A percentile compares a stretch with the other conserved stretches of the same genome.
These are phyloP conservation scores for Helicoverpa assulta DNA, from an alignment of 2,888 invertebrate species.

Conservation along the genomic window DNA sequence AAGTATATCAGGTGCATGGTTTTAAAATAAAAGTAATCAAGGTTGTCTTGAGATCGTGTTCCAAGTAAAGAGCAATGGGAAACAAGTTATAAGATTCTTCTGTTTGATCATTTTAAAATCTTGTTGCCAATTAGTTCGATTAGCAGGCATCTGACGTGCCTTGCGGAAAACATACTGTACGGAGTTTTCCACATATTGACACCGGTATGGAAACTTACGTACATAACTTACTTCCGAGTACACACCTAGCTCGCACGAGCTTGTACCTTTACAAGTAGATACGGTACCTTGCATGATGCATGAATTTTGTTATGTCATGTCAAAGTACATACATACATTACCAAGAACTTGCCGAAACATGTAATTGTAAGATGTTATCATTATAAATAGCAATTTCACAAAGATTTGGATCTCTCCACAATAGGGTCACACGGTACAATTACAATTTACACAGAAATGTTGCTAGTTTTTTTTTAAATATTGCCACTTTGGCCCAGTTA, in stretches of 20 bases:
- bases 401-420: slow-evolving; percentile 58
- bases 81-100: slow-evolving; percentile 12
- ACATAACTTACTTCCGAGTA: slow-evolving; percentile 44
- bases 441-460: slow-evolving; percentile 45
- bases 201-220: slow-evolving; percentile 28
- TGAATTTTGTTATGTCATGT: slow-evolving; percentile 29
- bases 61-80: slow-evolving; percentile 6
- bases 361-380: slow-evolving; percentile 52
- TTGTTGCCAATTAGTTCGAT: slow-evolving; percentile 18
- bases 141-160: not conserved
- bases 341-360: slow-evolving; percentile 29
- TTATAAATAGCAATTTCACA: slow-evolving; percentile 47
- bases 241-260: slow-evolving; percentile 26
- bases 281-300: slow-evolving; percentile 7
- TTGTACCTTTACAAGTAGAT: not conserved
- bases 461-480: slow-evolving; percentile 44
- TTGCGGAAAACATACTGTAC: slow-evolving; percentile 8
- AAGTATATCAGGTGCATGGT: slow-evolving; percentile 41
- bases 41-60: slow-evolving; percentile 17
- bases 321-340: slow-evolving; percentile 22
- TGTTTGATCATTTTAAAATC: slow-evolving; percentile 23
- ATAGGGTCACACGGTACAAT: slow-evolving; percentile 59
- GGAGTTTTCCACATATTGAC: slow-evolving; percentile 24
- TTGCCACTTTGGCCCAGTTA: slow-evolving; percentile 41
- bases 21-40: slow-evolving; percentile 16